Conservation (phyloP, 2,113 vertebrate genomes). For the Xyliphius kryptos region DNA sequence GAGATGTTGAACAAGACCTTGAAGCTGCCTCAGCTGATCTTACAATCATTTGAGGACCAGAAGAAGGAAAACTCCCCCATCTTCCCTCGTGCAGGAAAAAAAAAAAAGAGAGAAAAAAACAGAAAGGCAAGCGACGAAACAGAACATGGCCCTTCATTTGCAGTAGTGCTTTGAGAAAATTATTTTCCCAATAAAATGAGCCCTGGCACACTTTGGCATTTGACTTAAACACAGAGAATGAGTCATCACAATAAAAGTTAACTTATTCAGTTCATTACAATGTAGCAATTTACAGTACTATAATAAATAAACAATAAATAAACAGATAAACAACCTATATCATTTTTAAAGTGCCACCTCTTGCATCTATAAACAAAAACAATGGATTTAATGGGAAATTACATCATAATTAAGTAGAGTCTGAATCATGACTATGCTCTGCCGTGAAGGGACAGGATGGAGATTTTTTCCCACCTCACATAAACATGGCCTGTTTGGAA, state of each 20-base stretch:
- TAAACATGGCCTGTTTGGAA: conserved; percentile 68
- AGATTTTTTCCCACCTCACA: conserved; percentile 44
- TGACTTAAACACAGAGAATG: conserved; percentile 58
- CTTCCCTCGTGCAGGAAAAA: conserved; percentile 88
- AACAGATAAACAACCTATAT: conserved; percentile 56
- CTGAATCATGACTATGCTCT: conserved; percentile 50
- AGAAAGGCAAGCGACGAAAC: conserved; percentile 47
- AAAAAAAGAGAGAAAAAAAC: conserved; percentile 74
- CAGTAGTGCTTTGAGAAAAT: conserved; percentile 66
- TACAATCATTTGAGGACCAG: too few relatives aligned
- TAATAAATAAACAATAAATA: conserved; percentile 52
- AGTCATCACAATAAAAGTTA: conserved; percentile 27
- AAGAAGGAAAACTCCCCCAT: conserved; percentile 39
- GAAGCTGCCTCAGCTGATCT: too few relatives aligned
- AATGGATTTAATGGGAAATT: conserved; percentile 66
- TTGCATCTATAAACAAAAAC: conserved; percentile 60
- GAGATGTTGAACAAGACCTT: too few relatives aligned
- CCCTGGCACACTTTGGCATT: conserved; percentile 82
- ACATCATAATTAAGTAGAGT: too few relatives aligned
- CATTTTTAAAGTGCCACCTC: conserved; percentile 71
- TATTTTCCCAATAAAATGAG: conserved; percentile 6
- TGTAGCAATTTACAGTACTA: conserved; percentile 52
- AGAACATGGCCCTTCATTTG: conserved; percentile 55
- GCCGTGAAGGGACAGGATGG: conserved; percentile 43
- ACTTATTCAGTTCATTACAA: conserved; percentile 31